phyloP scores from a whole-genome alignment of 2,113 vertebrate species.

The Speoplatyrhinus poulsoni region DNA sequence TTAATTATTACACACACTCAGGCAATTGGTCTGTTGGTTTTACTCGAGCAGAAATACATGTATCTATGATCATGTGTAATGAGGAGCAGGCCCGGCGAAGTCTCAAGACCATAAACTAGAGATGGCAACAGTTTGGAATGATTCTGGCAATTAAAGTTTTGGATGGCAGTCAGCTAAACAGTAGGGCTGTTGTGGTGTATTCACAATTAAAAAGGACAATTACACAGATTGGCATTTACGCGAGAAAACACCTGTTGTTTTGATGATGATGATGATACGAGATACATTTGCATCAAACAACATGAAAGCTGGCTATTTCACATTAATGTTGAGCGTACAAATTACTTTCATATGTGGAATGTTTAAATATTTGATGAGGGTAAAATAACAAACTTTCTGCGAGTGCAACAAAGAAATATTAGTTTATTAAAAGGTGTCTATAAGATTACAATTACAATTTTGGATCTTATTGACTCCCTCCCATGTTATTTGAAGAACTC shows the following conservation, averaged over 20 bases:
- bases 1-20: slow-evolving; percentile 64
- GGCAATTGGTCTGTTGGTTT: slow-evolving; percentile 50
- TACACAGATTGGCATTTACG: slow-evolving; percentile 49
- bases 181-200: slow-evolving; percentile 53
- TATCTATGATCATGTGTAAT: slow-evolving; percentile 72
- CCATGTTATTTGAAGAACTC: background rate
- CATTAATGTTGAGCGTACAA: slow-evolving; percentile 5
- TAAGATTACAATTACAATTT: background rate
- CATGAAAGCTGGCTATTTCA: background rate
- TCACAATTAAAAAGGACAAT: slow-evolving; percentile 63
- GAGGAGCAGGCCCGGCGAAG: slow-evolving; percentile 64
- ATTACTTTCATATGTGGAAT: slow-evolving; percentile 16
- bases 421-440: no score
- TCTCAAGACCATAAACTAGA: slow-evolving; percentile 62
- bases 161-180: slow-evolving; percentile 72
- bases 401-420: background rate
- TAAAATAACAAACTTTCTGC: background rate
- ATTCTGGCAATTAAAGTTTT: slow-evolving; percentile 62
- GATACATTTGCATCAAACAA: slow-evolving; percentile 35
- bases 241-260: slow-evolving; percentile 66
- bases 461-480: background rate
- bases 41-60: slow-evolving; percentile 57
- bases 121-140: slow-evolving; percentile 49
- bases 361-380: background rate
- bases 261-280: slow-evolving; percentile 50